Evolutionary conservation across 1,140 invertebrate species (phyloP), one percentile per base, ranked within the genome.

Genomic region (Monochamus saltuarius): DNA sequence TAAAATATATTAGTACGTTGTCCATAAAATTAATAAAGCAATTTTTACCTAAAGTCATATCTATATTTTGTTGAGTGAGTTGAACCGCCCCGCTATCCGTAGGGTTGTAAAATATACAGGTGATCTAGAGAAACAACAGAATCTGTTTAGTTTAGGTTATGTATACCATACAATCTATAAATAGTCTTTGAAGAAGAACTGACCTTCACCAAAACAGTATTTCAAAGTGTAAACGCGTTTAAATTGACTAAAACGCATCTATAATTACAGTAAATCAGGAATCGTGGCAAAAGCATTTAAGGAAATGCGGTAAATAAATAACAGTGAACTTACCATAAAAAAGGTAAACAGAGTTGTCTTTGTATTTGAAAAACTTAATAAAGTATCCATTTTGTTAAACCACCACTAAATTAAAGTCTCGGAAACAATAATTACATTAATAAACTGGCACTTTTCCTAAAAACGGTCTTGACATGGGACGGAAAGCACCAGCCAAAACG

Each of bases 21-120:
- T 43, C 9, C 13, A 13, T 9, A 17, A 43, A 11, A 13, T 8
- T 43, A 17, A 16, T 17, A 6, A 59, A 42, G 46, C 45, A 35
- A 35, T 4, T 47, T 6, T 80, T 82, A 94, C 91, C 89, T 81
- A 94, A 81, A 61, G 88, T 87, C 81, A 85, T 86, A 78, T 91
- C 89, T 78, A 94, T 84, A 79, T 91, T 93, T 69, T 85, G 80
- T 77, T 85, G 80, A 56, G 85, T 90, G 67, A 94, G 82, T 71
- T 88, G 80, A 43, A 91, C 83, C 51, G 90, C 90, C 58, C 88
- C 90, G 73, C 87, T 87, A 79, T 87, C 81, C 57, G 81, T 87
- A 57, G 83, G 83, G 75, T 84, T 85, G 69, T 85, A 86, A 77
- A 85, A 84, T 72, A 83, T 75, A 72, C 83, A 80, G 70, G 80